These are phyloP conservation scores for Petaurus breviceps DNA, from an alignment of 2,113 vertebrate genomes.

Conservation along the genomic window DNA sequence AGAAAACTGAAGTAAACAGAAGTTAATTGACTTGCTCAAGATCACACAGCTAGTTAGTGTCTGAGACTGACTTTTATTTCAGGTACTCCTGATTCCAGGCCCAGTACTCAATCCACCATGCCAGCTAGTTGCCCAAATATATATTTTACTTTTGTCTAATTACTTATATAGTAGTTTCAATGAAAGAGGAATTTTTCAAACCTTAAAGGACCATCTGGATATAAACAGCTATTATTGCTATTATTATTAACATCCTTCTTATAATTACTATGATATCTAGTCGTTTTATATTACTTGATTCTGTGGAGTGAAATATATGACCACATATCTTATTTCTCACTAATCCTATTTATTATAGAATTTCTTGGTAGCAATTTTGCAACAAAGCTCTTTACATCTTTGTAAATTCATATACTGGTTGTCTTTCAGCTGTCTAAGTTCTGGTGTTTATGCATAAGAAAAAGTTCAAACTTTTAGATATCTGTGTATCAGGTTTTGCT, in stretches of 20 bases:
- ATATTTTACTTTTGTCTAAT: not conserved
- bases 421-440: not conserved
- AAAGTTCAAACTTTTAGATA: not conserved
- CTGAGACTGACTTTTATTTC: not conserved
- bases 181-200: not conserved
- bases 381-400: not conserved
- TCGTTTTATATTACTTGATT: not conserved
- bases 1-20: not conserved
- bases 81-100: not conserved
- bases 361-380: slow-evolving; percentile 29
- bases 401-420: slow-evolving; percentile 18
- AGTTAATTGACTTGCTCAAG: not conserved
- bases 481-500: not conserved
- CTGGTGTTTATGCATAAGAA: not conserved
- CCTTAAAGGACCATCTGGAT: not conserved
- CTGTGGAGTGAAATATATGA: not conserved
- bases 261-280: not conserved
- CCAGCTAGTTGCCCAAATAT: not conserved
- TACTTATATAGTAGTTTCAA: not conserved
- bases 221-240: not conserved
- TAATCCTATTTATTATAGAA: not conserved
- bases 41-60: not conserved
- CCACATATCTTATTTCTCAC: not conserved
- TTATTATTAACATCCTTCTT: not conserved
- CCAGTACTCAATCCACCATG: not conserved